Evolutionary conservation across 1,140 invertebrate species (phyloP), one percentile per base, ranked within the genome.

Genomic region (Cotesia chilonis): DNA sequence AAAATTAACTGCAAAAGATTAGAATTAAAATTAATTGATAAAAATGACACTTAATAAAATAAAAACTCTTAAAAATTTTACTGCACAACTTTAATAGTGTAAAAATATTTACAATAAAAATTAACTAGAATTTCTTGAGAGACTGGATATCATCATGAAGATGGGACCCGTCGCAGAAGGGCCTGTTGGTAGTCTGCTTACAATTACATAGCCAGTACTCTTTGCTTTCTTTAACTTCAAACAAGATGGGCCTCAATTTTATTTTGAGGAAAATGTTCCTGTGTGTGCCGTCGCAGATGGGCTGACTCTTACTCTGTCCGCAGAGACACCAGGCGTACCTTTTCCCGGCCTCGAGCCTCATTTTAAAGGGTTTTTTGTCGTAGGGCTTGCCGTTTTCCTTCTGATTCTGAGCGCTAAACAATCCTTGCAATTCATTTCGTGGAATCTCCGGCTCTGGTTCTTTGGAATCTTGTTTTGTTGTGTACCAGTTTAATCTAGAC

Each of bases 161-260:
- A 84, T 99, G 98, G 35, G 96, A 94, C 28, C 98, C 98, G 89
- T 99, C 98, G 89, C 98, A 99, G 84, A 99, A 99, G 6, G 98
- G 98, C 78, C 95, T 89, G 79, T 97, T 94, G 57, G 90, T 89
- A 3, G 97, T 98, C 84, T 99, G 97, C 84, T 99, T 99, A 83
- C 98, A 99, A 82, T 98, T 98, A 84, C 98, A 99, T 3, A 99
- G 88, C 95, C 96, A 99, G 82, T 98, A 98, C 12, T 98, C 94
- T 84, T 96, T 96, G 0, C 93, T 94, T 88, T 98, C 92, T 61
- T 92, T 90, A 1, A 98, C 95, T 77, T 88, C 85, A 78, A 98
- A 98, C 71, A 87, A 87, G 10, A 99, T 88, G 0, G 97, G 97
- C 68, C 90, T 90, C 36, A 88, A 84, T 81, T 90, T 90, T 51